Evolutionary conservation across 2,888 invertebrate genomes (phyloP).

Genomic region (Eugnorisma glareosa): DNA sequence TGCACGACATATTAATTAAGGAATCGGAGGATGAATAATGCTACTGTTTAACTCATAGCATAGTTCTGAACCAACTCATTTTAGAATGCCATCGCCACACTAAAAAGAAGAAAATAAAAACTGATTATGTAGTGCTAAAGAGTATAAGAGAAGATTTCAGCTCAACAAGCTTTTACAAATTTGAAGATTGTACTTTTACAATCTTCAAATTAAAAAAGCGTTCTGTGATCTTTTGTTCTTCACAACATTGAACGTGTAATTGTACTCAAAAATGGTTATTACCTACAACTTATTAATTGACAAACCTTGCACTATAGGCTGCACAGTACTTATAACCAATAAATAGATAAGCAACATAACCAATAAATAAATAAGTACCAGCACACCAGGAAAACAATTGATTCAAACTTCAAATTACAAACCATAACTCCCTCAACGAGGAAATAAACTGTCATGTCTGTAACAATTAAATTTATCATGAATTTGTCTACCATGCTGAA

Average conservation of each 20-base stretch:
- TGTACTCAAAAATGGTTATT: background rate
- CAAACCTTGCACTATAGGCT: background rate
- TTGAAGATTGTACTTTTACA: background rate
- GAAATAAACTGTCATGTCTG: constrained; percentile 26
- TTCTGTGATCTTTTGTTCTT: background rate
- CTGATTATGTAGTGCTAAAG: background rate
- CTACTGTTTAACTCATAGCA: background rate
- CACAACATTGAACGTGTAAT: background rate
- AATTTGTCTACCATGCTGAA: constrained; percentile 23
- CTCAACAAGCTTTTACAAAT: background rate
- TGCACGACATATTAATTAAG: background rate
- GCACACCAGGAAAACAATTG: constrained; percentile 26
- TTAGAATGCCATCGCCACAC: background rate
- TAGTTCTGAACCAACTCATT: background rate
- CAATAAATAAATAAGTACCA: constrained; percentile 12
- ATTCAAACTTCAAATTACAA: constrained; percentile 26
- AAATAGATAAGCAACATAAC: background rate
- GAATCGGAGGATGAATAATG: background rate
- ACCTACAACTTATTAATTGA: background rate
- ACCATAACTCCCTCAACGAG: constrained; percentile 16
- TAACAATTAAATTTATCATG: constrained; percentile 17
- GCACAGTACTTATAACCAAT: background rate
- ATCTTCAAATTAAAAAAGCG: no score
- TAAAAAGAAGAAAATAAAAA: background rate
- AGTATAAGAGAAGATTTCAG: background rate